Conservation (phyloP, 2,888 invertebrate genomes). For the Ennomos erosarius region DNA sequence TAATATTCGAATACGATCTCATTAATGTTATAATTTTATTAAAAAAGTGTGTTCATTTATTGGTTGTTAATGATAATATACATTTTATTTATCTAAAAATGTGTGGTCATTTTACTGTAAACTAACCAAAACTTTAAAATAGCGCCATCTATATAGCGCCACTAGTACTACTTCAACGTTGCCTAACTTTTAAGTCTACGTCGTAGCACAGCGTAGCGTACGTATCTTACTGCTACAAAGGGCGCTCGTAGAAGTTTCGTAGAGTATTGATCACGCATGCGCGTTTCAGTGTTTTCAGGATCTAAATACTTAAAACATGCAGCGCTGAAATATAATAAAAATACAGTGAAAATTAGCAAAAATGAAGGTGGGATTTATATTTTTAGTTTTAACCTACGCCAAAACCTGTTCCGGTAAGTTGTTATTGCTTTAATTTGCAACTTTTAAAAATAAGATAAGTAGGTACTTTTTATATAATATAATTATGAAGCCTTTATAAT, state of each 20-base stretch:
- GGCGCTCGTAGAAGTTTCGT: slow-evolving; percentile 37
- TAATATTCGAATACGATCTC: slow-evolving; percentile 31
- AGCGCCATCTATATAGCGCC: slow-evolving; percentile 37
- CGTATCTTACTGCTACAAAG: slow-evolving; percentile 32
- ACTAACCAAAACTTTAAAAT: not conserved
- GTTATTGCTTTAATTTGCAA: too few relatives aligned
- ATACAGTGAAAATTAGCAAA: slow-evolving; percentile 38
- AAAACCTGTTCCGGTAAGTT: slow-evolving; percentile 66
- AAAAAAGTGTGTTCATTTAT: slow-evolving; percentile 5
- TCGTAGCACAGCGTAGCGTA: slow-evolving; percentile 15
- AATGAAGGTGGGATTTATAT: slow-evolving; percentile 64
- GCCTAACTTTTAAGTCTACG: not conserved
- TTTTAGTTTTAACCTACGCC: slow-evolving; percentile 55
- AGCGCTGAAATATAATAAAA: slow-evolving; percentile 40
- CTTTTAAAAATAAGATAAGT: too few relatives aligned
- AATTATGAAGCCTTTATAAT: too few relatives aligned
- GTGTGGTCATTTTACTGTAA: not conserved
- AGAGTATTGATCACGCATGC: slow-evolving; percentile 78
- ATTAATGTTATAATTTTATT: not conserved
- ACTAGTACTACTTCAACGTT: not conserved
- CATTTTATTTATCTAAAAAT: slow-evolving; percentile 13
- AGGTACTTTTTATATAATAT: too few relatives aligned
- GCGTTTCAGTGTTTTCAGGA: slow-evolving; percentile 44
- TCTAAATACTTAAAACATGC: slow-evolving; percentile 51
- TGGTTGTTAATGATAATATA: slow-evolving; percentile 6